Conservation (phyloP, 2,113 vertebrate species). For the Pycnonotus jocosus region DNA sequence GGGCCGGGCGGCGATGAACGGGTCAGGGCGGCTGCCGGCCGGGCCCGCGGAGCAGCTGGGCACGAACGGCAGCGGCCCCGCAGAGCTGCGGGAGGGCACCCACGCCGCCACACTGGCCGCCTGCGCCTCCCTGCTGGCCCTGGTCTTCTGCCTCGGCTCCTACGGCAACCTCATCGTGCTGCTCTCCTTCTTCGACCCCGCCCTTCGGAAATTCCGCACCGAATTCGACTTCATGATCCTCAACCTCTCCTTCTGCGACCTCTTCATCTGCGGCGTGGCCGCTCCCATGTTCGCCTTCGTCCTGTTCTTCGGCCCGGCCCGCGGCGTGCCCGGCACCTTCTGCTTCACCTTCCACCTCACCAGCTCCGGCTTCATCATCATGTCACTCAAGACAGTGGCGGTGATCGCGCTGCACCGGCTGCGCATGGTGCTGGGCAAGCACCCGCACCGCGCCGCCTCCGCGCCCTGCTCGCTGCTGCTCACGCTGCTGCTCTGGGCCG, state of each 20-base stretch:
- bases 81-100: slow-evolving; percentile 73
- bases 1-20: not conserved
- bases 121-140: slow-evolving; percentile 82
- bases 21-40: slow-evolving; percentile 42
- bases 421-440: slow-evolving; percentile 90
- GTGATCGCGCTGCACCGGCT: slow-evolving; percentile 92
- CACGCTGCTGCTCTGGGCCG: slow-evolving; percentile 86
- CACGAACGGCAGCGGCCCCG: slow-evolving; percentile 43
- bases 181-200: slow-evolving; percentile 93
- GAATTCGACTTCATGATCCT: slow-evolving; percentile 98
- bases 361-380: slow-evolving; percentile 91
- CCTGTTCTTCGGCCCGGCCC: slow-evolving; percentile 80
- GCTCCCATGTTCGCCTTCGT: slow-evolving; percentile 91
- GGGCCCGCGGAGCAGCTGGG: slow-evolving; percentile 12
- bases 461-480: slow-evolving; percentile 87
- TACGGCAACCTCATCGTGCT: slow-evolving; percentile 95
- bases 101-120: slow-evolving; percentile 84
- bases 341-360: slow-evolving; percentile 94
- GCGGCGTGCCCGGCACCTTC: slow-evolving; percentile 81
- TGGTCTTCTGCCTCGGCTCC: slow-evolving; percentile 91
- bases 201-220: slow-evolving; percentile 93
- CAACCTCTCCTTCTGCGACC: slow-evolving; percentile 94
- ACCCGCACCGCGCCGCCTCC: slow-evolving; percentile 82
- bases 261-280: slow-evolving; percentile 90
- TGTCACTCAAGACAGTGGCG: slow-evolving; percentile 94